Evolutionary conservation across 2,888 invertebrate species (phyloP).

Genomic region (Mythimna albipuncta): DNA sequence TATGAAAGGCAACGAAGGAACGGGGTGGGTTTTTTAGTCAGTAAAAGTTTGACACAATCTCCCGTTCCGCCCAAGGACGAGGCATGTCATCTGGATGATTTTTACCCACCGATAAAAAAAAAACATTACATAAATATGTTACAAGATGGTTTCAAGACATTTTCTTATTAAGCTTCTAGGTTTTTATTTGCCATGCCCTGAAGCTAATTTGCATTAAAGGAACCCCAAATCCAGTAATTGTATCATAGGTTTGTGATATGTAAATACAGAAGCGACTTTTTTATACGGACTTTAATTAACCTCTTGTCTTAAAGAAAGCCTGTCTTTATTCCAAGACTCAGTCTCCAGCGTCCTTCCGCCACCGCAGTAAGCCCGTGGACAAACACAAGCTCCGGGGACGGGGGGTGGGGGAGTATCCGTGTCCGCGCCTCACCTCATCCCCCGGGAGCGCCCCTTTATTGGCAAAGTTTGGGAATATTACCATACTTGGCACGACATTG

Average conservation of each 20-base stretch:
- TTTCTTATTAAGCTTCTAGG: no score
- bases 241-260: slow-evolving; percentile 8
- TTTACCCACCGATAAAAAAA: no score
- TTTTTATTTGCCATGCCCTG: neutral
- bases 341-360: slow-evolving; percentile 22
- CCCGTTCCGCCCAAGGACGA: no score
- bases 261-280: slow-evolving; percentile 19
- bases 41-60: no score
- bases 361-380: slow-evolving; percentile 52
- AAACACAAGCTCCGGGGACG: slow-evolving; percentile 42
- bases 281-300: slow-evolving; percentile 41
- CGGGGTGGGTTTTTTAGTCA: no score
- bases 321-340: slow-evolving; percentile 21
- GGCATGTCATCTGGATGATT: no score
- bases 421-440: neutral
- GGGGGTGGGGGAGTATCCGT: neutral
- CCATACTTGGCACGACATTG: slow-evolving; percentile 71
- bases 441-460: slow-evolving; percentile 66
- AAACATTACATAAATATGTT: no score
- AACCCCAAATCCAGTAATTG: slow-evolving; percentile 9
- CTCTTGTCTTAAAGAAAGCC: slow-evolving; percentile 32
- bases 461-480: slow-evolving; percentile 76
- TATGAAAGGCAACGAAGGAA: no score
- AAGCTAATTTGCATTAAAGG: neutral
- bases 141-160: no score